Conservation (phyloP, 2,113 vertebrate genomes). For the sheep (Ovis aries) region DNA sequence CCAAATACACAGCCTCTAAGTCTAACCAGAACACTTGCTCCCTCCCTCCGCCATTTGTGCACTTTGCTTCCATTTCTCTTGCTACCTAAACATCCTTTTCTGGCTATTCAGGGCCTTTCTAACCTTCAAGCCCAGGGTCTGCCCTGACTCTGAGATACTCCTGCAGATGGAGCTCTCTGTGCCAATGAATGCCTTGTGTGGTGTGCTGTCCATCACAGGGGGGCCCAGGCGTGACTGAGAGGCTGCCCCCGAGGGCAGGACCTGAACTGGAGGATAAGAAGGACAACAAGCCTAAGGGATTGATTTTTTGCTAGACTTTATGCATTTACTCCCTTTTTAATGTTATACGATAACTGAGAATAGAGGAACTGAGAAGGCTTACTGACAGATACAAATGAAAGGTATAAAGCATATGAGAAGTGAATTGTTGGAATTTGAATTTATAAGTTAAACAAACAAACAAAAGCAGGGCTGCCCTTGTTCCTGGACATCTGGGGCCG, state of each 20-base stretch:
- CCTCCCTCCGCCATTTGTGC: background rate
- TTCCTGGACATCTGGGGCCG: background rate
- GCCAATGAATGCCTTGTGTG: background rate
- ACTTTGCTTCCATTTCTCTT: background rate
- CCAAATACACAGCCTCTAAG: background rate
- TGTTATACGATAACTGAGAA: background rate
- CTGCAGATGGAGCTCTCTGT: background rate
- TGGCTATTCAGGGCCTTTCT: background rate
- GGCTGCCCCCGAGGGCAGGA: background rate
- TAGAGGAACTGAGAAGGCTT: background rate
- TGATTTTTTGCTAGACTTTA: background rate
- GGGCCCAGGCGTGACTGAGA: background rate
- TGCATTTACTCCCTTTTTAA: background rate
- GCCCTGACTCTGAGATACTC: background rate
- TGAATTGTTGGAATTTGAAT: background rate
- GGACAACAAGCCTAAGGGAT: background rate
- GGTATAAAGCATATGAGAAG: background rate
- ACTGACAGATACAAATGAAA: background rate
- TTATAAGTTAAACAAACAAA: background rate
- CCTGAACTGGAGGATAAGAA: background rate
- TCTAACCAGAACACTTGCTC: background rate
- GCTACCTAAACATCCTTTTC: background rate
- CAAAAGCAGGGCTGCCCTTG: background rate
- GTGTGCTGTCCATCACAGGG: background rate
- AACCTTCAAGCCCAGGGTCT: background rate